Evolutionary conservation across 2,888 invertebrate genomes (phyloP).

Genomic region (Andrena fulva): DNA sequence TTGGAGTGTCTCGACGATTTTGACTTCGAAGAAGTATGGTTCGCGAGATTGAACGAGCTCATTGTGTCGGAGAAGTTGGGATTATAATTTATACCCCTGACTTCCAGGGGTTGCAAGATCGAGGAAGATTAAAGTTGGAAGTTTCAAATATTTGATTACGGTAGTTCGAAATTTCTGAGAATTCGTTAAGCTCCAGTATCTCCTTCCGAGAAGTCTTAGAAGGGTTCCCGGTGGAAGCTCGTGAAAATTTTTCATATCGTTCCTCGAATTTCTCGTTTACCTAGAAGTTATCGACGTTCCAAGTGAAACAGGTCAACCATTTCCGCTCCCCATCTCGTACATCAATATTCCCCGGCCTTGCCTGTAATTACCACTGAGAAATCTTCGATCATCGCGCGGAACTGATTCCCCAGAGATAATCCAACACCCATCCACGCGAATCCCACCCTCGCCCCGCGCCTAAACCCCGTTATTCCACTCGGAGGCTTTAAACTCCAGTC

Average conservation of each 20-base stretch:
- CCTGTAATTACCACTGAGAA: background rate
- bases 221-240: background rate
- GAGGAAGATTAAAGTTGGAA: no score
- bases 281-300: background rate
- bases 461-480: conserved; percentile 37
- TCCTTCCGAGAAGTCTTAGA: background rate
- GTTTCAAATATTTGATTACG: no score
- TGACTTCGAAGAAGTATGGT: background rate
- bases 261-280: background rate
- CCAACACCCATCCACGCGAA: background rate
- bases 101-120: no score
- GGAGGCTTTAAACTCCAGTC: conserved; percentile 42
- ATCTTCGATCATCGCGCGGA: background rate
- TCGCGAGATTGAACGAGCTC: background rate
- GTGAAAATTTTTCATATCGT: background rate
- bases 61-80: background rate
- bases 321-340: background rate
- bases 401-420: background rate
- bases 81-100: no score
- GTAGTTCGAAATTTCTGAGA: background rate
- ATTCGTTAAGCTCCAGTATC: background rate
- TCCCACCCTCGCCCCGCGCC: background rate
- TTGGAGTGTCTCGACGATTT: background rate
- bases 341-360: background rate
- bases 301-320: conserved; percentile 10